Evolutionary conservation across 2,888 invertebrate genomes (phyloP), one percentile per base, ranked within the genome.

Genomic region (Anaspis maculata): DNA sequence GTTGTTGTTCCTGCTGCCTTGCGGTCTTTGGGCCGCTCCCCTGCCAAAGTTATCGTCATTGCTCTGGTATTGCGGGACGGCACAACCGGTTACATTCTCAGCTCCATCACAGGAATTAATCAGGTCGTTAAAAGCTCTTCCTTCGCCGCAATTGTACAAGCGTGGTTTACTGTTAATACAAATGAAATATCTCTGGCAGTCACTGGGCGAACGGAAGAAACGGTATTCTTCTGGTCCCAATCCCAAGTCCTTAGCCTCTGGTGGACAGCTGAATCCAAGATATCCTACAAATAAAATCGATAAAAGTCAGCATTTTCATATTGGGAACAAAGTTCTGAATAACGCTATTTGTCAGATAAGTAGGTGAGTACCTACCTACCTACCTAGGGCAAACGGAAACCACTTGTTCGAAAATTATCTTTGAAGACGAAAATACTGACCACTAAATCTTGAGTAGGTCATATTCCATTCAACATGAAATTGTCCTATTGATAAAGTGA

Each of bases 261-360:
- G 71, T 1, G 89, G 89, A 54, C 89, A 90, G 9, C 72, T 72
- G 70, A 88, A 90, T 6, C 86, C 84, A 30, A 89, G 71, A 68
- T 73, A 84, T 25, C 77, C 81, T 81, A 66, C 31, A 69, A 70
- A n/a, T n/a, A n/a, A n/a, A n/a, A n/a, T n/a, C 44, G 23, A 30
- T n/a, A n/a, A n/a, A n/a, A n/a, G n/a, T n/a, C n/a, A n/a, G n/a
- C n/a, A n/a, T n/a, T n/a, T n/a, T n/a, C n/a, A n/a, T n/a, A n/a
- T n/a, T n/a, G n/a, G n/a, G n/a, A n/a, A n/a, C n/a, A n/a, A n/a
- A n/a, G n/a, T n/a, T n/a, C n/a, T n/a, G n/a, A n/a, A n/a, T n/a
- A n/a, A n/a, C n/a, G n/a, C n/a, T n/a, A n/a, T n/a, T n/a, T n/a
- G n/a, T n/a, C n/a, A n/a, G n/a, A n/a, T n/a, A n/a, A n/a, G n/a